Conservation (phyloP, 2,888 invertebrate species). For the Scaptomyza parva region DNA sequence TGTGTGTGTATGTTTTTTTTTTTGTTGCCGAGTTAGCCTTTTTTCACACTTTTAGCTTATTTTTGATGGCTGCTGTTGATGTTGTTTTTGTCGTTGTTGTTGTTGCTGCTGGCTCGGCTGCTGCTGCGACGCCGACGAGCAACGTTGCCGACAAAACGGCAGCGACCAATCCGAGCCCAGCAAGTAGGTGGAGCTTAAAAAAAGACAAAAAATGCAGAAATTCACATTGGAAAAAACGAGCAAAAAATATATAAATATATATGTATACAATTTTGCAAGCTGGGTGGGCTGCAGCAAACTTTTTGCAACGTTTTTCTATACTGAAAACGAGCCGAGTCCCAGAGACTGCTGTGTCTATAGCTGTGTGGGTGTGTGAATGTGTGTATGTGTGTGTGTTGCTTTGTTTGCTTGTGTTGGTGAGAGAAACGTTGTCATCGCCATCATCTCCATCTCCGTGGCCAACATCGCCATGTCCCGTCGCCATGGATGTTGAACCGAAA, state of each 20-base stretch:
- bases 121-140: conserved; percentile 45
- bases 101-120: conserved; percentile 43
- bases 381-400: conserved; percentile 8
- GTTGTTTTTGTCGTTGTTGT: conserved; percentile 31
- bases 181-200: conserved; percentile 84
- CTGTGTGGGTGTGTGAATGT: conserved; percentile 13
- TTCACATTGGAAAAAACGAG: conserved; percentile 65
- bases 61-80: conserved; percentile 46
- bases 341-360: conserved; percentile 16
- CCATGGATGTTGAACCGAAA: conserved; percentile 14
- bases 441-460: conserved; percentile 10
- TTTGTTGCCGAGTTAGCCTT: conserved; percentile 79
- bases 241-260: conserved; percentile 54
- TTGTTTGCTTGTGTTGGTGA: conserved; percentile 46
- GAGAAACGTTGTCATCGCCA: conserved; percentile 46
- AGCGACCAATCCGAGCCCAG: conserved; percentile 81
- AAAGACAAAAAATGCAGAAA: conserved; percentile 78
- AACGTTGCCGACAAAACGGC: conserved; percentile 43
- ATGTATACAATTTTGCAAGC: conserved; percentile 46
- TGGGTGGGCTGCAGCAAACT: conserved; percentile 51
- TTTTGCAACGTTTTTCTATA: conserved; percentile 82
- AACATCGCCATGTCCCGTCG: conserved; percentile 18
- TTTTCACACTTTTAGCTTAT: conserved; percentile 72
- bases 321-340: conserved; percentile 43
- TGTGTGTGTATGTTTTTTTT: conserved; percentile 39